Evolutionary conservation across 2,888 invertebrate genomes (phyloP), one percentile per base, ranked within the genome.

Genomic region (Amblyjoppa proteus): DNA sequence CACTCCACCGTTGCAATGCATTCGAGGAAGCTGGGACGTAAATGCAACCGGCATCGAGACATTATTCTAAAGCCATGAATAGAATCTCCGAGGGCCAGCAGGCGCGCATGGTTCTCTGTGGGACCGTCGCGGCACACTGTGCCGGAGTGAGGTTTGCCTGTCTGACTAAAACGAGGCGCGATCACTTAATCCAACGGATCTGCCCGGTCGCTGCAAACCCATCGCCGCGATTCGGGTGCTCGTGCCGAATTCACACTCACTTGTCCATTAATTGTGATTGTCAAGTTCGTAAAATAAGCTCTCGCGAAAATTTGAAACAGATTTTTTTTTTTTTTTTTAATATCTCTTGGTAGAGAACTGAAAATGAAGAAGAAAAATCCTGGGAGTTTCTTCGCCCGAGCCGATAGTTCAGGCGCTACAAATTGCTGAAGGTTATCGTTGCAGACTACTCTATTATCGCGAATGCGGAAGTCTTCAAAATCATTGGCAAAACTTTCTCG

Each of bases 91-190:
- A 51, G 20, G 38, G n/a, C 25, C 51, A 76, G 76, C 51, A 41
- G 53, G 66, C 34, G 16, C 31, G 25, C 3, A 51, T 13, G 51
- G 38, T 41, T 7, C 25, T 51, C 45, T 61, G 45, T n/a, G 45
- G 2, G 61, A 28, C 61, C 66, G 31, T 11, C 5, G 3, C 34
- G 28, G 13, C 61, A 25, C 38, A 20, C 25, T 73, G 51, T 64
- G 25, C 31, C 58, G 28, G 66, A 68, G 64, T 64, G 28, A 71
- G 53, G 45, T 34, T 81, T 69, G 56, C 58, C 41, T 11, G 34
- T 83, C 83, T 73, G 77, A 78, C 83, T 78, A 83, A 78, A 66
- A 73, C 68, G 73, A 11, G 49, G 68, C 73, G 73, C 73, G 20
- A 83, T 83, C 83, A 73, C 77, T 82, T 82, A 78, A 83, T 68